A percentile compares a stretch with the other conserved stretches of the same genome.
These are phyloP conservation scores for Podiceps cristatus DNA, from an alignment of 2,113 vertebrate species.

Conservation along the genomic window DNA sequence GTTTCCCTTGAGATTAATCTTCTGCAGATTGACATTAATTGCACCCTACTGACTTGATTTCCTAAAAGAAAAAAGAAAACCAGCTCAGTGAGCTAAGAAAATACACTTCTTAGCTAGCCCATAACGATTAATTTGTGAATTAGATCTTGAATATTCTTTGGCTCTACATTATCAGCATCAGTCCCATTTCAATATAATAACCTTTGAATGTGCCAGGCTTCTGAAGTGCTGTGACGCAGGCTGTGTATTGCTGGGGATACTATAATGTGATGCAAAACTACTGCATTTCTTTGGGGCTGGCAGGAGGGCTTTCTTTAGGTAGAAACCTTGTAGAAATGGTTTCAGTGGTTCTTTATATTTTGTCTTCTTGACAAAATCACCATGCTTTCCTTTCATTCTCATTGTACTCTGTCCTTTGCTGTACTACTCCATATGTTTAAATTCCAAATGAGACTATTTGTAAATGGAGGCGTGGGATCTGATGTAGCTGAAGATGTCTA, in stretches of 20 bases:
- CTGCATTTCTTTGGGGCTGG: background rate
- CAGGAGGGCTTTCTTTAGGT: background rate
- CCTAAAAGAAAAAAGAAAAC: background rate
- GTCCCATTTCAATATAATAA: background rate
- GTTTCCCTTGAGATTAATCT: background rate
- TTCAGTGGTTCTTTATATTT: background rate
- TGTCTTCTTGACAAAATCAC: background rate
- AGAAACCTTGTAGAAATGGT: background rate
- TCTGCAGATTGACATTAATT: background rate
- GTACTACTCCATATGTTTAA: background rate
- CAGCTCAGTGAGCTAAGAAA: background rate
- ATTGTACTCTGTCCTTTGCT: background rate
- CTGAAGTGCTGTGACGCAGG: background rate
- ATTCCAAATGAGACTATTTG: background rate
- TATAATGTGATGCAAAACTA: background rate
- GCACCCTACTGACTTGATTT: background rate
- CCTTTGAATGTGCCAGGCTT: background rate
- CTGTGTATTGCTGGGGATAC: background rate
- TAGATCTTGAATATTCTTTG: background rate
- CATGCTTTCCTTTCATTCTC: background rate
- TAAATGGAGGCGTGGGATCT: background rate
- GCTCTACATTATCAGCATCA: background rate
- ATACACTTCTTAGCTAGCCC: background rate
- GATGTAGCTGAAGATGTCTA: background rate
- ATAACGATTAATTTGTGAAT: background rate